Evolutionary conservation across 2,888 invertebrate genomes (phyloP).

Genomic region (Bellardia pandia): DNA sequence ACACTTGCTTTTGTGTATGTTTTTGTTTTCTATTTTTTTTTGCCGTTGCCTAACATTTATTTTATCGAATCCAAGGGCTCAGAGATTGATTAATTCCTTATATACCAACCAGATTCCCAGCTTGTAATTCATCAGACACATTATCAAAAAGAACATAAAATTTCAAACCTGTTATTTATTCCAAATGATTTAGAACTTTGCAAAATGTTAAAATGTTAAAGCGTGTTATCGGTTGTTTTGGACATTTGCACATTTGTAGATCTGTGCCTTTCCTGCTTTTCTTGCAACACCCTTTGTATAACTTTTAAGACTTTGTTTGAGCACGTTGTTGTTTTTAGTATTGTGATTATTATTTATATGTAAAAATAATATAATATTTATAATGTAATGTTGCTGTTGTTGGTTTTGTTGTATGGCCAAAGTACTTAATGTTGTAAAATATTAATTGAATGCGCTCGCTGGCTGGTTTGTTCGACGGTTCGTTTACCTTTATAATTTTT

Average conservation of each 20-base stretch:
- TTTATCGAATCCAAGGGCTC: too few relatives aligned
- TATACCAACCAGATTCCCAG: too few relatives aligned
- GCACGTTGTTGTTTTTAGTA: conserved; percentile 11
- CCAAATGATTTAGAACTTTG: too few relatives aligned
- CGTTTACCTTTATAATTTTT: conserved; percentile 63
- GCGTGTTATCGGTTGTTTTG: not conserved
- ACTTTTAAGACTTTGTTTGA: not conserved
- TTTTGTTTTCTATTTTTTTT: too few relatives aligned
- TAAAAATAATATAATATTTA: not conserved
- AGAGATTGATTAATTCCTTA: too few relatives aligned
- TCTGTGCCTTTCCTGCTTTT: not conserved
- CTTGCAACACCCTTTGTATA: conserved; percentile 37
- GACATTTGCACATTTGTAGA: not conserved
- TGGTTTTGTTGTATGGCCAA: conserved; percentile 45
- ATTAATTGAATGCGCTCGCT: conserved; percentile 67
- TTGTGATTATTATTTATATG: conserved; percentile 43
- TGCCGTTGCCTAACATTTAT: too few relatives aligned
- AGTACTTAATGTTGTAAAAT: conserved; percentile 72
- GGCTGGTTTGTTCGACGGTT: conserved; percentile 51
- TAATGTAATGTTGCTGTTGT: conserved; percentile 34
- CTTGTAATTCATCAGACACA: too few relatives aligned
- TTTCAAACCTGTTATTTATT: too few relatives aligned
- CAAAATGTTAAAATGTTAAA: not conserved
- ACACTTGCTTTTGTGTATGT: too few relatives aligned
- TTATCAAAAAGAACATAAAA: too few relatives aligned